Base-by-base conservation (phyloP, 2,797 vertebrate genomes). In the Distichodus sexfasciatus region DNA sequence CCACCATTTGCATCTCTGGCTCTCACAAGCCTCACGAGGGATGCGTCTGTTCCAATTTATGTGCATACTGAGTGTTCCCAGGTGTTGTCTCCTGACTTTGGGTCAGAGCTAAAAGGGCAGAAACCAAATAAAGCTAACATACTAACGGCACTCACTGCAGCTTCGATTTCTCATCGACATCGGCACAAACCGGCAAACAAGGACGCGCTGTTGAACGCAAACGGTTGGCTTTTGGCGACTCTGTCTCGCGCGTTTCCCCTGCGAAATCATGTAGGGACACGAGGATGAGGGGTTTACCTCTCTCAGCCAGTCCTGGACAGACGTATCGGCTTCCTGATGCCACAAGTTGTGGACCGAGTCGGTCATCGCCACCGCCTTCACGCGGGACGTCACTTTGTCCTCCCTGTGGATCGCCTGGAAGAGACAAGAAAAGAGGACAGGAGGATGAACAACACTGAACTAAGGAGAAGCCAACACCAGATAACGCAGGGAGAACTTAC, bases 281-380 rank as follows among this genome's bases (percentile, higher is more conserved):
- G 3, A 54, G 24, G 15, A 10, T n/a, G 7, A 35, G 2, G 43
- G 7, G 11, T 84, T 91, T 87, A 98, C 97, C 95, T 98, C 93
- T 89, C 94, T 91, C 93, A 98, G 95, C 97, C 97, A 99, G 64
- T 97, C 95, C 77, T 94, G 93, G 64, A 95, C 92, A 59, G 91
- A 91, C 91, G 96, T 96, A 84, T 90, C 94, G 82, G 88, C 94
- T 83, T 97, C 94, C 86, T 99, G 97, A 75, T 97, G 94, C 97
- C 96, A 99, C 83, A 98, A 92, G 73, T 96, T 98, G 88, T 99
- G 96, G 88, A 96, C 92, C 1, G 97, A 99, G 89, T 98, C 96
- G 55, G 96, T 98, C 87, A 99, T 86, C 46, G 96, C 97, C 81
- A 98, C 96, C 29, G 95, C 94, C 65, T 92, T 91, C 79, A 96